Conservation (phyloP, 2,888 invertebrate species). For the Hypomecis punctinalis region DNA sequence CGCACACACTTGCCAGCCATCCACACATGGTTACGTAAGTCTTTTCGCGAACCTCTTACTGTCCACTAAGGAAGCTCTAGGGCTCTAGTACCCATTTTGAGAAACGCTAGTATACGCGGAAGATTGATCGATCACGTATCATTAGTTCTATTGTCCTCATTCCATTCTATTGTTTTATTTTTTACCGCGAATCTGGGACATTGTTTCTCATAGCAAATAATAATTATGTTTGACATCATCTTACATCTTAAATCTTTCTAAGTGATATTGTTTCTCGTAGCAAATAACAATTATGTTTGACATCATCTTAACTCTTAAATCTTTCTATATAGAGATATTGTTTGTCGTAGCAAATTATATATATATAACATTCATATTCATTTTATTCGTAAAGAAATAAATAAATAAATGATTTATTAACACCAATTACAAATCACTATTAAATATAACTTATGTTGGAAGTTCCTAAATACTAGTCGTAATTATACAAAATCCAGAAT, state of each 20-base stretch:
- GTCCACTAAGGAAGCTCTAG: too few species aligned
- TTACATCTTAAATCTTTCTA: too few species aligned
- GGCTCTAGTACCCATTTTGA: too few species aligned
- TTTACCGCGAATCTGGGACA: slow-evolving; percentile 6
- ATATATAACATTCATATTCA: not conserved
- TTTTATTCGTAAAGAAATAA: too few species aligned
- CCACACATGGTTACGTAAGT: too few species aligned
- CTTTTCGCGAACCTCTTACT: too few species aligned
- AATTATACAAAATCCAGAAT: too few species aligned
- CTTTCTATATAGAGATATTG: not conserved
- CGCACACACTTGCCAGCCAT: too few species aligned
- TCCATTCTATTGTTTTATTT: slow-evolving; percentile 18
- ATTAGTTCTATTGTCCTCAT: slow-evolving; percentile 19
- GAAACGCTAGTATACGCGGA: not conserved
- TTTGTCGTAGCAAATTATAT: not conserved
- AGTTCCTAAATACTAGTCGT: too few species aligned
- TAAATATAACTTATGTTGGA: too few species aligned
- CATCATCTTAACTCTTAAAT: not conserved
- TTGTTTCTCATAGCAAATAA: not conserved
- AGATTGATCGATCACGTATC: slow-evolving; percentile 17
- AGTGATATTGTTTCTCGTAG: not conserved
- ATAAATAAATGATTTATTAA: too few species aligned
- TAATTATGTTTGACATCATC: not conserved
- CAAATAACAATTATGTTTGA: not conserved
- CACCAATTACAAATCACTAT: too few species aligned